phyloP scores from a whole-genome alignment of 2,888 invertebrate genomes.

The Plebejus argus region DNA sequence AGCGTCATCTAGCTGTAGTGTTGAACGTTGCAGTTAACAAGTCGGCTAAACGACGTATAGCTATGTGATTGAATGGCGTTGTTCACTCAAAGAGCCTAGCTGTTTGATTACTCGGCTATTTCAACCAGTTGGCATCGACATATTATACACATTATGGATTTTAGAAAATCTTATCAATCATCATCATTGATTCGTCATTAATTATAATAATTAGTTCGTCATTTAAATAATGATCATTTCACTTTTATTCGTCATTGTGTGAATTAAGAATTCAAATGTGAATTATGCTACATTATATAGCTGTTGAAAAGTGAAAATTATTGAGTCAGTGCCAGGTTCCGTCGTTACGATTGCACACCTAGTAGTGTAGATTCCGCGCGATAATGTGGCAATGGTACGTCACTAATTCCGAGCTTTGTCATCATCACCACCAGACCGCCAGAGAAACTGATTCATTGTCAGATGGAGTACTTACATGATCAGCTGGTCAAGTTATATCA shows the following conservation, averaged over 20 bases:
- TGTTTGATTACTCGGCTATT: too few relatives aligned
- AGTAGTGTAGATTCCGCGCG: conserved; percentile 15
- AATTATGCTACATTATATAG: conserved; percentile 22
- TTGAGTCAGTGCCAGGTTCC: conserved; percentile 31
- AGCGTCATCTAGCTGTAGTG: too few relatives aligned
- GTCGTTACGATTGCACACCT: conserved; percentile 20
- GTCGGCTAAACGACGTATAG: too few relatives aligned
- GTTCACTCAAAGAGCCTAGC: too few relatives aligned
- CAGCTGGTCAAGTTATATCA: background rate
- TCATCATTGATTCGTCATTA: background rate
- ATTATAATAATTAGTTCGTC: background rate
- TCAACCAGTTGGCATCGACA: too few relatives aligned
- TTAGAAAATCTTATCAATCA: background rate
- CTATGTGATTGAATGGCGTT: too few relatives aligned
- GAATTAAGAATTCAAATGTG: background rate
- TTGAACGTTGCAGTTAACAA: too few relatives aligned
- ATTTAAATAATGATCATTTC: background rate
- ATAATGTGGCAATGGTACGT: conserved; percentile 18
- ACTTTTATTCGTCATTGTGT: conserved; percentile 8
- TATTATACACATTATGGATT: too few relatives aligned
- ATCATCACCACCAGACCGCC: background rate
- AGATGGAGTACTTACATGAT: background rate
- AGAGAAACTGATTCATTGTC: background rate
- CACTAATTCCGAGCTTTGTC: background rate
- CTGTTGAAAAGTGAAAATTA: conserved; percentile 42